A percentile compares a stretch with the other conserved stretches of the same genome.
These are phyloP conservation scores for Pterophyllum scalare DNA, from an alignment of 2,113 vertebrate species.

Conservation along the genomic window DNA sequence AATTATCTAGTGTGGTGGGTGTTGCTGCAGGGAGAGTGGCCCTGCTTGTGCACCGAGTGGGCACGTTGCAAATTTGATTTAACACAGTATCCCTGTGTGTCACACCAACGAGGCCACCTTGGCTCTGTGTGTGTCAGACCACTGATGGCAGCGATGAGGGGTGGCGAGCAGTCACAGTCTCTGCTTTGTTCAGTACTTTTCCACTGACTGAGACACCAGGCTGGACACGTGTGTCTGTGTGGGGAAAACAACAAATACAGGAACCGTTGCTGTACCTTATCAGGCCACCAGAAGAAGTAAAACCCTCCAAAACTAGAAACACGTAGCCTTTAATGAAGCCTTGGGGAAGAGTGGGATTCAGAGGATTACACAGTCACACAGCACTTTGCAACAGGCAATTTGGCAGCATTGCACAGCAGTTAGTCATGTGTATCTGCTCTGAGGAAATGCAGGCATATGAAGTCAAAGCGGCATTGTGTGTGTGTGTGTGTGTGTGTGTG, in stretches of 20 bases:
- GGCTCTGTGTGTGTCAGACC: background rate
- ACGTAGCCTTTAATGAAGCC: background rate
- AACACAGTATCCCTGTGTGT: background rate
- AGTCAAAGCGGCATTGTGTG: background rate
- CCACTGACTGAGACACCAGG: conserved; percentile 31
- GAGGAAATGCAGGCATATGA: background rate
- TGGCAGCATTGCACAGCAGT: background rate
- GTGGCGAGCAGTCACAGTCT: background rate
- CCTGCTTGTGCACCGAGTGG: background rate
- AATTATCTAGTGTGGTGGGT: background rate
- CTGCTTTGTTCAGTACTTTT: conserved; percentile 59
- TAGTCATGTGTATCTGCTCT: background rate
- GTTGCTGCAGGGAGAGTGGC: background rate
- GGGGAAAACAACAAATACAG: background rate
- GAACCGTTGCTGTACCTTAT: conserved; percentile 2
- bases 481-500: background rate
- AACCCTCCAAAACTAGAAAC: background rate
- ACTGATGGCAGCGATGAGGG: conserved; percentile 9
- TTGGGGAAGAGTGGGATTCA: background rate
- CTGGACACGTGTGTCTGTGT: background rate
- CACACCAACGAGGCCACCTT: background rate
- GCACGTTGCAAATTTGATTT: background rate
- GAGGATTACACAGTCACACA: background rate
- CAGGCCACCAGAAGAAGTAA: background rate
- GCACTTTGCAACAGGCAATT: background rate